Evolutionary conservation across 1,140 invertebrate genomes (phyloP).

Genomic region (Neuroterus valhalla): DNA sequence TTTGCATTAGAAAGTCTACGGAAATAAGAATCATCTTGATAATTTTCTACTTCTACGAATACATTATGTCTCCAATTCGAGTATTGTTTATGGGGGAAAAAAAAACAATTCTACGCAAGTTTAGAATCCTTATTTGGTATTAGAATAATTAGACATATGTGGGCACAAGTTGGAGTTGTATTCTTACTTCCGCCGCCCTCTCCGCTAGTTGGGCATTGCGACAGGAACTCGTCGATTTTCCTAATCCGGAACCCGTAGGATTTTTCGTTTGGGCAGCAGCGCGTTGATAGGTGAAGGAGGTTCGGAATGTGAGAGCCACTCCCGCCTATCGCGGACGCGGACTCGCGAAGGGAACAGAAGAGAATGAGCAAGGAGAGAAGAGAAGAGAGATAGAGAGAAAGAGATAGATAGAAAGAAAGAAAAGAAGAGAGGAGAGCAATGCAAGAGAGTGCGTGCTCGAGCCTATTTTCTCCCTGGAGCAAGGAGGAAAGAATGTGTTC

Average conservation of each 20-base stretch:
- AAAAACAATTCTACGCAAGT: too few species aligned
- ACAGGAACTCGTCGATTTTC: conserved; percentile 30
- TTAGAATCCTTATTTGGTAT: too few species aligned
- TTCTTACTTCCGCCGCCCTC: background rate
- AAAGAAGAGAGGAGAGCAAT: conserved; percentile 27
- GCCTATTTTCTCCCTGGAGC: conserved; percentile 37
- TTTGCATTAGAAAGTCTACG: too few species aligned
- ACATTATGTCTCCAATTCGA: too few species aligned
- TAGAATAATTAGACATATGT: too few species aligned
- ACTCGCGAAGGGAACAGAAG: conserved; percentile 40
- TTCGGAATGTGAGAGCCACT: conserved; percentile 61
- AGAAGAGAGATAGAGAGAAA: conserved; percentile 7
- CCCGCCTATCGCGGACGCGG: conserved; percentile 51
- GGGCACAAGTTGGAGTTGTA: too few species aligned
- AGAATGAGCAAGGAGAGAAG: conserved; percentile 38
- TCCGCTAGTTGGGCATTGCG: background rate
- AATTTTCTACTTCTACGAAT: too few species aligned
- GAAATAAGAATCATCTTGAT: too few species aligned
- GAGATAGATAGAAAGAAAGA: conserved; percentile 39
- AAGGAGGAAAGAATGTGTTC: background rate
- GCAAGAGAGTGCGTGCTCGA: background rate
- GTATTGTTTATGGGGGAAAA: too few species aligned
- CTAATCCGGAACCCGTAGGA: conserved; percentile 36
- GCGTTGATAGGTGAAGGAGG: conserved; percentile 38
- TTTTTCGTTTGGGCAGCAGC: conserved; percentile 29